A percentile compares a stretch with the other conserved stretches of the same genome.
phyloP scores from a whole-genome alignment of 2,888 invertebrate genomes.

The Archips xylosteana region DNA sequence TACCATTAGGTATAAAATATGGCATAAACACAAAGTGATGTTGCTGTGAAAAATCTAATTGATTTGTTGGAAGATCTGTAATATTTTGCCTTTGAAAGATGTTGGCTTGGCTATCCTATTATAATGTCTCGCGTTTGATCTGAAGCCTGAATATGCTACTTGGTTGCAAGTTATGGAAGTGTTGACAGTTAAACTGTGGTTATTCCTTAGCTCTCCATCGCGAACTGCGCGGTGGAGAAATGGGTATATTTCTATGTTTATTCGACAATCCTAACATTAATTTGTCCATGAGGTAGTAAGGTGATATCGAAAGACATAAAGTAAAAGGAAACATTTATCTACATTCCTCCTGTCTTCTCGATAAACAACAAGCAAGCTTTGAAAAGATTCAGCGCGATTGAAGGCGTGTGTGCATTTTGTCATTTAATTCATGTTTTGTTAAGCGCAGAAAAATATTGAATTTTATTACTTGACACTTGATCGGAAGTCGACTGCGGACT shows the following conservation, averaged over 20 bases:
- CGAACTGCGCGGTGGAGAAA: neutral
- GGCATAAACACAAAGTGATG: neutral
- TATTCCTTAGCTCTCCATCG: neutral
- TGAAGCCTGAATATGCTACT: conserved; percentile 30
- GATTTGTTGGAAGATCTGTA: neutral
- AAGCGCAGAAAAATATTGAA: neutral
- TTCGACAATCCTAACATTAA: neutral
- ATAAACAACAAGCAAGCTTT: neutral
- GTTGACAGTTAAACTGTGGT: neutral
- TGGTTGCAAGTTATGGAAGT: conserved; percentile 10
- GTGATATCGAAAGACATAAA: neutral
- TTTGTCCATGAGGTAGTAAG: neutral
- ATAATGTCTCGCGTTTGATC: conserved; percentile 12
- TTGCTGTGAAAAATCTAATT: neutral
- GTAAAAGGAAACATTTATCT: neutral
- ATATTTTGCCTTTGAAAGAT: neutral
- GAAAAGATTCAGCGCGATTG: neutral
- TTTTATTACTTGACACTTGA: neutral
- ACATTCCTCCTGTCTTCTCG: neutral
- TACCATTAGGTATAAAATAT: neutral
- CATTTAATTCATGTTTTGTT: neutral
- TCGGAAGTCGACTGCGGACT: neutral
- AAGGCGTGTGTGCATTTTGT: neutral
- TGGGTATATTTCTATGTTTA: neutral
- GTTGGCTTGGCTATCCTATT: conserved; percentile 4